Evolutionary conservation across 2,888 invertebrate genomes (phyloP), one percentile per base, ranked within the genome.

Genomic region (Prenolepis imparis): DNA sequence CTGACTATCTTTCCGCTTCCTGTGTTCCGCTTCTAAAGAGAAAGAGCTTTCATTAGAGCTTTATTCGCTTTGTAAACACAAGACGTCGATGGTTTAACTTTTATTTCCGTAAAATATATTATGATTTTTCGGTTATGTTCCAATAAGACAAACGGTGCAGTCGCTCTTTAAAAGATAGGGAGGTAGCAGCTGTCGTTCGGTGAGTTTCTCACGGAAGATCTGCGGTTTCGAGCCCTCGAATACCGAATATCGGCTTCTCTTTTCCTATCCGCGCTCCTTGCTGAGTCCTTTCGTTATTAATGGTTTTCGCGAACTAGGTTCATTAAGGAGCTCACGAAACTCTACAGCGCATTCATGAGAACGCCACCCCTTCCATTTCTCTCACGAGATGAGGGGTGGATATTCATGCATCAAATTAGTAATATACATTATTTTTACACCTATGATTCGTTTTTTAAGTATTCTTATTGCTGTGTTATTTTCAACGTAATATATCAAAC

Each of bases 281-380:
- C 55, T 36, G 41, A 84, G 91, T 86, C 86, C 83, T 84, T 72
- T 86, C 88, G 92, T 94, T 94, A 94, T 94, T 94, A 94, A 94
- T 94, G 94, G 94, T 93, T 93, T 88, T 92, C 90, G 90, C 91
- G 90, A 92, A 92, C 91, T 88, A 89, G 89, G 94, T 94, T 94
- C 94, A 94, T 94, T 94, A 94, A 92, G 93, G 90, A 92, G 88
- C 88, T 86, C 72, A 83, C 84, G 89, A 87, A 90, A 90, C 90
- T 90, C 87, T 72, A 80, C 85, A 75, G 74, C 85, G 74, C 88
- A 86, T 88, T 90, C 87, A 86, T 83, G 86, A 88, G 87, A 83
- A 84, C 68, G 15, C 78, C 82, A 83, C 81, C 85, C 85, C 81
- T 36, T 70, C 59, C 70, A 57, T 39, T 67, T 73, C 80, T 52